Evolutionary conservation across 2,113 vertebrate genomes (phyloP).

Genomic region (Cinclus mexicanus): DNA sequence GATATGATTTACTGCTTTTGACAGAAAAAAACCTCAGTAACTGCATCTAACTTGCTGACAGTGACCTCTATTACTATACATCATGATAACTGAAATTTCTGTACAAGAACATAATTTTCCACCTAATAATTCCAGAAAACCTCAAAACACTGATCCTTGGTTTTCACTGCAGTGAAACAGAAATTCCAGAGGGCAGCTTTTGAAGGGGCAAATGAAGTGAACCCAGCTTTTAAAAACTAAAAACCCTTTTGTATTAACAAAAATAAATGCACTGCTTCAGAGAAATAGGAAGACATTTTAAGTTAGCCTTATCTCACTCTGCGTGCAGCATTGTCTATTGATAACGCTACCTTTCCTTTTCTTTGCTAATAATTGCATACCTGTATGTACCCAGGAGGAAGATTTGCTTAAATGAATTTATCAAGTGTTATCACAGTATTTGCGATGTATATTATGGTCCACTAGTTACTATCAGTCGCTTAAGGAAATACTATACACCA

Average conservation of each 20-base stretch:
- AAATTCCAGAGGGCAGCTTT: background rate
- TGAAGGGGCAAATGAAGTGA: background rate
- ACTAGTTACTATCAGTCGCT: background rate
- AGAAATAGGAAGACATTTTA: background rate
- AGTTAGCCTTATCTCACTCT: background rate
- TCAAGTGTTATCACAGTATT: background rate
- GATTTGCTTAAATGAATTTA: background rate
- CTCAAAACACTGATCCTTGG: background rate
- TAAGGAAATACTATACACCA: background rate
- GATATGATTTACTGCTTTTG: slow-evolving; percentile 18
- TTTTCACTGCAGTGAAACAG: background rate
- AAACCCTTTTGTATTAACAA: background rate
- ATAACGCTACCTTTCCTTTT: background rate
- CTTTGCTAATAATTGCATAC: background rate
- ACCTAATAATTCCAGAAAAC: slow-evolving; percentile 19
- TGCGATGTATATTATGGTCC: background rate
- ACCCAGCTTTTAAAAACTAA: background rate
- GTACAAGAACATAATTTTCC: background rate
- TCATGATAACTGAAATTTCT: slow-evolving; percentile 8
- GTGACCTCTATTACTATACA: background rate
- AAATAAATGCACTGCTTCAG: background rate
- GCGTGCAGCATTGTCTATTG: fast-evolving
- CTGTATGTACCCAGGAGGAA: background rate
- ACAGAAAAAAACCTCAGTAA: slow-evolving; percentile 47
- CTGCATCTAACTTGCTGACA: background rate